Evolutionary conservation across 53 echinoderm and acorn worm species (phyloP), one percentile per base, ranked within the genome.

Genomic region (Echinarachnius parma): DNA sequence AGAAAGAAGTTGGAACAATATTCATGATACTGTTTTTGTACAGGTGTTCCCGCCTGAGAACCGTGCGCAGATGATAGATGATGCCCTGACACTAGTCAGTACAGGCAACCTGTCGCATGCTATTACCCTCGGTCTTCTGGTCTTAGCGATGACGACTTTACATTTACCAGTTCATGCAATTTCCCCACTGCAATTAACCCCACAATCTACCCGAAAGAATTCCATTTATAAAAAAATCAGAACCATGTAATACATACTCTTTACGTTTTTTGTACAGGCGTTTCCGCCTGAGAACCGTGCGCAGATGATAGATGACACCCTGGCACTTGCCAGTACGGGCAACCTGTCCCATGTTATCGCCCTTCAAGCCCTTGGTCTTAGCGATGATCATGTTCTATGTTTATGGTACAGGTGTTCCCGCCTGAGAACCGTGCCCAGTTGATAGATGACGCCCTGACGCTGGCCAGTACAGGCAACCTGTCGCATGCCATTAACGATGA

Each of bases 401-500:
- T 53, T 54, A 28, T 33, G n/a, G 25, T 48, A 13, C 31, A 93
- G 94, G 62, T 78, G 5, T 72, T 95, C n/a, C 95, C 95, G 9
- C 60, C 52, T 7, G 84, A 89, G 31, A 95, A 90, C 48, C 79
- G 90, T 25, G 90, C 90, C 11, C 81, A 84, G 9, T 77, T 95
- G 34, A 87, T 95, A 25, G 82, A 95, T 48, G 95, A 95, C 31
- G 95, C 90, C 0, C 90, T 95, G 54, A 90, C 66, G 25, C 63
- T 95, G 1, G 95, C 90, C 46, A 67, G 90, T 13, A 48, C 86
- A n/a, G 95, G 95, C 9, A 77, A 77, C 0, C 29, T 90, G 20
- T 60, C 80, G n/a, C n/a, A n/a, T n/a, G n/a, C n/a, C n/a, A n/a
- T n/a, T n/a, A n/a, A n/a, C n/a, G n/a, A n/a, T n/a, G n/a, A n/a